These are phyloP conservation scores for Cuculus canorus DNA, from an alignment of 2,797 vertebrate genomes.

Conservation along the genomic window DNA sequence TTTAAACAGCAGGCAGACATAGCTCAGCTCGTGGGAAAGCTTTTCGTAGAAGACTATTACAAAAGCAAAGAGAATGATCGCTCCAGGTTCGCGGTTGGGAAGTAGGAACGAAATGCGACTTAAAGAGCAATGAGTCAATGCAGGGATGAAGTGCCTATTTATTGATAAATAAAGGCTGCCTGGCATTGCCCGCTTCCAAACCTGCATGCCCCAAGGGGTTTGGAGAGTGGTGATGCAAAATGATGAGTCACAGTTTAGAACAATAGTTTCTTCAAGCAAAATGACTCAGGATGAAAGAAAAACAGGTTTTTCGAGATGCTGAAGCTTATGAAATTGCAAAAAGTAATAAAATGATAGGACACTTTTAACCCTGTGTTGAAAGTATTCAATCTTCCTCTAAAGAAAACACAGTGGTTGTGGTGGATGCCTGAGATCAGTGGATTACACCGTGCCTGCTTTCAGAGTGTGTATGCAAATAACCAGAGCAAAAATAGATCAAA, in stretches of 20 bases:
- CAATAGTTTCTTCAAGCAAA: conserved; percentile 37
- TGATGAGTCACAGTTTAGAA: conserved; percentile 47
- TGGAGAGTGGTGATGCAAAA: conserved; percentile 28
- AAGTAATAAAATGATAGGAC: background rate
- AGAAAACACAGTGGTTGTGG: background rate
- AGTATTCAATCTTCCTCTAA: background rate
- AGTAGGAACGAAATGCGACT: background rate
- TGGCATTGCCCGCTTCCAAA: background rate
- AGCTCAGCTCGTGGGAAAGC: background rate
- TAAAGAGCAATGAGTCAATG: background rate
- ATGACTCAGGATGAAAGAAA: conserved; percentile 42
- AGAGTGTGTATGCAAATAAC: background rate
- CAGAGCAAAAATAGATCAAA: background rate
- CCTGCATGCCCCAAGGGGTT: background rate
- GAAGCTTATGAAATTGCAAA: background rate
- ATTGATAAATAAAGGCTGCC: conserved; percentile 26
- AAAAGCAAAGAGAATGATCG: background rate
- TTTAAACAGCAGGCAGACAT: background rate
- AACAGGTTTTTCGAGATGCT: conserved; percentile 40
- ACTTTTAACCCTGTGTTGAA: background rate
- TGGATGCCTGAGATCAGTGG: background rate
- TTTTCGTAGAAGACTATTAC: background rate
- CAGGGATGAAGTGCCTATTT: background rate
- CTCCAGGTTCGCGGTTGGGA: background rate
- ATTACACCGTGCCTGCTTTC: background rate